Percentiles rank a stretch among this genome's conserved stretches.
These are phyloP conservation scores for Xenotilapia caudafasciata DNA, from an alignment of 2,113 vertebrate species.

Conservation along the genomic window DNA sequence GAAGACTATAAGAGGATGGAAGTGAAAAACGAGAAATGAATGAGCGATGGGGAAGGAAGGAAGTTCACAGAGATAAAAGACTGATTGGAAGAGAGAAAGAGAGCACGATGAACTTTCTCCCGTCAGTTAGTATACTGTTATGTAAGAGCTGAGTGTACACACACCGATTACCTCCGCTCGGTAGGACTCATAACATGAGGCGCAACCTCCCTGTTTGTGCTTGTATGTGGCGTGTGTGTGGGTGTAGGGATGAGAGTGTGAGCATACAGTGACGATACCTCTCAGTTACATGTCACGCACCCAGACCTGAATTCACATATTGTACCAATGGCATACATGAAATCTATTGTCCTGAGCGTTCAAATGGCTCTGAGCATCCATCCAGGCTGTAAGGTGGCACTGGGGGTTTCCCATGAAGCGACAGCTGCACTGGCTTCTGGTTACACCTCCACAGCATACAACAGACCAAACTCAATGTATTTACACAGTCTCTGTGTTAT, in stretches of 20 bases:
- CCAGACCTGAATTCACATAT: neutral
- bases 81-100: constrained; percentile 19
- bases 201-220: neutral
- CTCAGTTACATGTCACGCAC: constrained; percentile 14
- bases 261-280: neutral
- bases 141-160: constrained; percentile 52
- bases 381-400: constrained; percentile 13
- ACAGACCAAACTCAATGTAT: neutral
- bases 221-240: neutral
- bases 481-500: neutral
- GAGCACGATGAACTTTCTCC: constrained; percentile 46
- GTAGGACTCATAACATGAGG: constrained; percentile 44
- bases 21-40: constrained; percentile 31
- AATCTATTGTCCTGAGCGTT: constrained; percentile 3
- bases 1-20: neutral
- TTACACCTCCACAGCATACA: constrained; percentile 17
- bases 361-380: constrained; percentile 13
- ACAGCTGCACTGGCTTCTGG: constrained; percentile 11
- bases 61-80: constrained; percentile 46
- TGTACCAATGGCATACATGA: neutral
- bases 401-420: constrained; percentile 20
- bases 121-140: constrained; percentile 46
- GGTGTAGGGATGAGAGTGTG: neutral
- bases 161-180: constrained; percentile 52
- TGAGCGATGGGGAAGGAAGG: constrained; percentile 37